Evolutionary conservation across 2,113 vertebrate species (phyloP).

Genomic region (Genyomyrus donnyi): DNA sequence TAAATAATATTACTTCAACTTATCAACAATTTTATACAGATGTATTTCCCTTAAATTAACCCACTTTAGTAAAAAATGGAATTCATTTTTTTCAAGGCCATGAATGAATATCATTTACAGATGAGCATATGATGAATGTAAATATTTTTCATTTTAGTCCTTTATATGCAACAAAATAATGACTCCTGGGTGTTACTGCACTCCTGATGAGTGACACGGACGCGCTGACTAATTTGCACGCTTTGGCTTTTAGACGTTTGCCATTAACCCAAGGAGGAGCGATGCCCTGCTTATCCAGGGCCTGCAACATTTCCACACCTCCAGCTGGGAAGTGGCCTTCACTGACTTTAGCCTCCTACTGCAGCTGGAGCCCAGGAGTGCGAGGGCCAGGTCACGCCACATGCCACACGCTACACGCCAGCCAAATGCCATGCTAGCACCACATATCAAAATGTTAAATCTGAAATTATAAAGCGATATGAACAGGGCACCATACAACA

Average conservation of each 20-base stretch:
- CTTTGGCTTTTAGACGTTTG: constrained; percentile 26
- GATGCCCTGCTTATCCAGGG: constrained; percentile 60
- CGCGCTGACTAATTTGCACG: neutral
- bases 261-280: constrained; percentile 51
- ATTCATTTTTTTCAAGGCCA: neutral
- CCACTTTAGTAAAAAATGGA: neutral
- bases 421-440: neutral
- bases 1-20: neutral
- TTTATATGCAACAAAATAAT: neutral
- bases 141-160: neutral
- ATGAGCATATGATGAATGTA: neutral
- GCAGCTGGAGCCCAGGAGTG: constrained; percentile 45
- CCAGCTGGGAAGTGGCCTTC: constrained; percentile 50
- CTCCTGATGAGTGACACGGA: neutral
- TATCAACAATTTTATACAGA: neutral
- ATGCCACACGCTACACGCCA: neutral
- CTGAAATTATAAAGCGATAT: neutral
- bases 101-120: neutral
- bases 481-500: neutral
- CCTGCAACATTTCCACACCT: constrained; percentile 46
- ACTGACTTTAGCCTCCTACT: constrained; percentile 62
- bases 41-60: neutral
- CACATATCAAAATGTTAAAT: neutral
- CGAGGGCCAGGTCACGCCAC: constrained; percentile 50
- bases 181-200: neutral